Percentiles rank a stretch among this genome's conserved stretches.
Evolutionary conservation across 64 coral and sea anemone genomes (phyloP).

Genomic region (Montipora capricornis): DNA sequence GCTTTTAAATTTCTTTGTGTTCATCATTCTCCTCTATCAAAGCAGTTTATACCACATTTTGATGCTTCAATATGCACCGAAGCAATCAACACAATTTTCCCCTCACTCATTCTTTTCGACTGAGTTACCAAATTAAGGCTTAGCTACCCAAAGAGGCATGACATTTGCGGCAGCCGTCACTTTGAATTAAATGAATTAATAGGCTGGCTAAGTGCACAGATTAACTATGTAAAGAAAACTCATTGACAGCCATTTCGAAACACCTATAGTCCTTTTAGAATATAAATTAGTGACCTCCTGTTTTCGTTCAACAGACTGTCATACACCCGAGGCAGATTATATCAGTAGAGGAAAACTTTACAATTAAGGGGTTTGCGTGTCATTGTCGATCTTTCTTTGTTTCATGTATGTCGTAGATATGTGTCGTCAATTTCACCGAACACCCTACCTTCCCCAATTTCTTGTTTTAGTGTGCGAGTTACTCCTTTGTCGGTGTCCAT

Average conservation of each 20-base stretch:
- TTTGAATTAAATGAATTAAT: not conserved
- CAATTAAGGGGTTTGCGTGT: not conserved
- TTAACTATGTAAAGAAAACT: not conserved
- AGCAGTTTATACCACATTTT: too few relatives aligned
- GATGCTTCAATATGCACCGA: too few relatives aligned
- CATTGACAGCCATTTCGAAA: not conserved
- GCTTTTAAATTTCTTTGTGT: too few relatives aligned
- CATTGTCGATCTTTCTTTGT: not conserved
- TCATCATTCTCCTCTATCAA: too few relatives aligned
- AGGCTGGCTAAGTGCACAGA: not conserved
- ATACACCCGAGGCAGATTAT: not conserved
- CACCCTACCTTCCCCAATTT: not conserved
- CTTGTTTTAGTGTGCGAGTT: not conserved
- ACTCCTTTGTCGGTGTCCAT: not conserved
- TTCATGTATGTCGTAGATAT: not conserved
- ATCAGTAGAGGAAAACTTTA: too few relatives aligned
- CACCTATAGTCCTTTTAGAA: constrained; percentile 11
- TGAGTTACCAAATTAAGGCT: not conserved
- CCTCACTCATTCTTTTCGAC: not conserved
- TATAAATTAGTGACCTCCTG: not conserved
- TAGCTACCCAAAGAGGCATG: not conserved
- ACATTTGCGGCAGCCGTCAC: not conserved
- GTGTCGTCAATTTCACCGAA: not conserved
- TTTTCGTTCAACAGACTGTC: not conserved
- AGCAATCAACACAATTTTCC: not conserved